Percentiles rank a stretch among this genome's conserved stretches.
phyloP scores from a whole-genome alignment of 2,113 vertebrate genomes.

The Chloropsis hardwickii region DNA sequence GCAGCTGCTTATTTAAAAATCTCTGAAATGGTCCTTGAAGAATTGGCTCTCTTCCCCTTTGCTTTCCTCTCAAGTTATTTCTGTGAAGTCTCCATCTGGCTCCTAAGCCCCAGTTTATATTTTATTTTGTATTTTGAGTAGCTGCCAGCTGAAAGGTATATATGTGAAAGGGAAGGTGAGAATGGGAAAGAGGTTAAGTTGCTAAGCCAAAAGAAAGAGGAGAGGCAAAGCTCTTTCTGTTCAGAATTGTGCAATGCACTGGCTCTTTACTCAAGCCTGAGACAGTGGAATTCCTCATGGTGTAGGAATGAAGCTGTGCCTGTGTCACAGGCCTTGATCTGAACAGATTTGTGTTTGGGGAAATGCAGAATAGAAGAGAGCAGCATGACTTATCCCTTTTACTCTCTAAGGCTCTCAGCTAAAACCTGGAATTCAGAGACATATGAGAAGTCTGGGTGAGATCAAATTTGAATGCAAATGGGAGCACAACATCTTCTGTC shows the following conservation, averaged over 20 bases:
- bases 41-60: background rate
- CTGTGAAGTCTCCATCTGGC: background rate
- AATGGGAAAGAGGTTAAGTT: background rate
- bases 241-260: background rate
- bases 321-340: background rate
- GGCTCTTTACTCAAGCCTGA: background rate
- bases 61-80: background rate
- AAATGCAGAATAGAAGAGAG: background rate
- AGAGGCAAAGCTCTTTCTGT: background rate
- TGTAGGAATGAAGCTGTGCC: background rate
- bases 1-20: conserved; percentile 27
- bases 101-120: background rate
- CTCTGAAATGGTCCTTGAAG: background rate
- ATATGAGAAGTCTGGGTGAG: background rate
- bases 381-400: background rate
- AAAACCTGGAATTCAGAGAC: background rate
- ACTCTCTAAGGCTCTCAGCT: background rate
- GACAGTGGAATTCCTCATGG: background rate
- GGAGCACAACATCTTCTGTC: background rate
- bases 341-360: background rate
- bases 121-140: background rate
- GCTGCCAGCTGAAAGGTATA: background rate
- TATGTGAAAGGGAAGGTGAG: background rate
- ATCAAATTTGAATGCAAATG: conserved; percentile 18
- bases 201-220: background rate